A percentile compares a stretch with the other conserved stretches of the same genome.
Conservation (phyloP, 1,140 invertebrate species). For the Danaus plexippus region DNA sequence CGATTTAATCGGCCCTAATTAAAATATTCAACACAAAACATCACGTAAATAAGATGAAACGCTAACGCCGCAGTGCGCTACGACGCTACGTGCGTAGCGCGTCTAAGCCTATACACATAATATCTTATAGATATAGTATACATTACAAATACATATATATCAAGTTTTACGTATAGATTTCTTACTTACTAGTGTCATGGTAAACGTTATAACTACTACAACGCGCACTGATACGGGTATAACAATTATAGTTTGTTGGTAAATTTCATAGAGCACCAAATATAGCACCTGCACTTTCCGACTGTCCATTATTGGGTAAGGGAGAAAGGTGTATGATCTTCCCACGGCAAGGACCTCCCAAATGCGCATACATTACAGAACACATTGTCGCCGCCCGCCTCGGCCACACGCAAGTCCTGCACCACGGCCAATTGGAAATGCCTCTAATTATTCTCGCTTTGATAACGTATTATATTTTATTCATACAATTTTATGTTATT, state of each 20-base stretch:
- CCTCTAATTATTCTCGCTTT: conserved; percentile 29
- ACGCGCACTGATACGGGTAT: too few relatives aligned
- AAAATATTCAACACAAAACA: conserved; percentile 51
- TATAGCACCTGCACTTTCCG: conserved; percentile 29
- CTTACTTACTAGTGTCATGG: too few relatives aligned
- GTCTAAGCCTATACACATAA: background rate
- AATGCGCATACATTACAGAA: conserved; percentile 60
- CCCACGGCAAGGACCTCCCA: conserved; percentile 59
- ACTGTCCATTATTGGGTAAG: conserved; percentile 35
- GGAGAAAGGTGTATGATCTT: conserved; percentile 46
- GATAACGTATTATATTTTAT: conserved; percentile 14
- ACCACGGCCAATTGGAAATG: conserved; percentile 40
- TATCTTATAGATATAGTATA: too few relatives aligned
- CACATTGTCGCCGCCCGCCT: conserved; percentile 27
- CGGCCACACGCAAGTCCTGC: conserved; percentile 40
- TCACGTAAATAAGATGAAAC: conserved; percentile 38
- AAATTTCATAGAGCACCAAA: conserved; percentile 23
- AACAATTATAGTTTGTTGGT: conserved; percentile 22
- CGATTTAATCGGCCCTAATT: conserved; percentile 62
- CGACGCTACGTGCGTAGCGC: conserved; percentile 22
- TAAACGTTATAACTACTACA: too few relatives aligned
- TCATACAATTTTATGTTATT: conserved; percentile 8
- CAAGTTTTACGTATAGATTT: too few relatives aligned
- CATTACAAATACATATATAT: too few relatives aligned
- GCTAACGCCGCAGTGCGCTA: conserved; percentile 29